Percentiles rank a stretch among this genome's conserved stretches.
Evolutionary conservation across 2,888 invertebrate genomes (phyloP).

Genomic region (Cistogaster globosa): DNA sequence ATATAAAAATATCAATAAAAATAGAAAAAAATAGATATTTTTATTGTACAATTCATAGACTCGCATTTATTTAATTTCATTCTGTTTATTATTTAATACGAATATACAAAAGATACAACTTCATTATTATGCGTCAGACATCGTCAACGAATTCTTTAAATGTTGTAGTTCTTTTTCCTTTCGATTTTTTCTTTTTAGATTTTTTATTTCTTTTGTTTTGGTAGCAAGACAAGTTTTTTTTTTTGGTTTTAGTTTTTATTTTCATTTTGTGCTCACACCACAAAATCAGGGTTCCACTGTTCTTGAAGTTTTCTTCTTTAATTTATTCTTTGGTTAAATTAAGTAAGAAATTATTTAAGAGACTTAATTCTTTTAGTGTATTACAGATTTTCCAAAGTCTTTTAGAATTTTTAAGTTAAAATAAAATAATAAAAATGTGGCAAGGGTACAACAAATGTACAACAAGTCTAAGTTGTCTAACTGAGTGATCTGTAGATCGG

Average conservation of each 20-base stretch:
- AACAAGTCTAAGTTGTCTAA: too few species aligned
- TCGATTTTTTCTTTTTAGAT: slow-evolving; percentile 44
- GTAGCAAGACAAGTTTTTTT: slow-evolving; percentile 47
- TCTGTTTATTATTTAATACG: slow-evolving; percentile 53
- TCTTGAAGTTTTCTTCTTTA: slow-evolving; percentile 14
- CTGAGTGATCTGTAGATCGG: too few species aligned
- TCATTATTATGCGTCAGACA: slow-evolving; percentile 71
- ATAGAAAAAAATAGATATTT: background rate
- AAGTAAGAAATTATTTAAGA: background rate
- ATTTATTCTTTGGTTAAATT: background rate
- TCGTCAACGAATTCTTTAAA: slow-evolving; percentile 62
- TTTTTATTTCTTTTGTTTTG: slow-evolving; percentile 32
- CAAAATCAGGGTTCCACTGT: slow-evolving; percentile 40
- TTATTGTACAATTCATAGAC: slow-evolving; percentile 24
- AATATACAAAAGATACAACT: slow-evolving; percentile 55
- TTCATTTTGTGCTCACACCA: slow-evolving; percentile 27
- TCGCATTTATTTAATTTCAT: slow-evolving; percentile 28
- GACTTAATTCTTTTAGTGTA: background rate
- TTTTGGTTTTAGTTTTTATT: slow-evolving; percentile 41
- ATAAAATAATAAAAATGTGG: too few species aligned
- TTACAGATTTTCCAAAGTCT: background rate
- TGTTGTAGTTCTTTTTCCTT: slow-evolving; percentile 59
- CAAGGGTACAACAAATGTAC: too few species aligned
- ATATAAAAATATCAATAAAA: too few species aligned
- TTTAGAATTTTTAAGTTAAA: too few species aligned